These are phyloP conservation scores for Ptychoptera albimana DNA, from an alignment of 2,888 invertebrate species.

Conservation along the genomic window DNA sequence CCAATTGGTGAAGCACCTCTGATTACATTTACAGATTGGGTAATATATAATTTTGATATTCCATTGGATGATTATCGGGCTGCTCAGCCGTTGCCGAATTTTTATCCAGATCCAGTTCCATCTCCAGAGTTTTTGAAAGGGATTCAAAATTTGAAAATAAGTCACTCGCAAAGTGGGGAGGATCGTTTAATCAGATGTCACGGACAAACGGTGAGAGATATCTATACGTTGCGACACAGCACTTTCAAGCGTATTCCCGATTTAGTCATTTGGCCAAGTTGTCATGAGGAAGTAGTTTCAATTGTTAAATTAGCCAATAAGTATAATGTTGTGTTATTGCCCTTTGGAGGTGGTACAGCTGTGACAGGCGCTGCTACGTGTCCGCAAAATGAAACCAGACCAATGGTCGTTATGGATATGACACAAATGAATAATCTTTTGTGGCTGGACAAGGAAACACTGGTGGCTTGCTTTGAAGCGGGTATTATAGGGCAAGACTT, in stretches of 20 bases:
- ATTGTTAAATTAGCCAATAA: conserved; percentile 61
- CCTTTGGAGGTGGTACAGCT: conserved; percentile 89
- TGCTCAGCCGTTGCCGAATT: conserved; percentile 38
- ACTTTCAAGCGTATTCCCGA: conserved; percentile 78
- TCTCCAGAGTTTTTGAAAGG: conserved; percentile 42
- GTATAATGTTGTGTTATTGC: conserved; percentile 69
- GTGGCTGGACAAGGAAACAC: conserved; percentile 79
- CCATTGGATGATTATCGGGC: conserved; percentile 32
- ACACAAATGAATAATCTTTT: conserved; percentile 90
- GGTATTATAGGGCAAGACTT: conserved; percentile 92
- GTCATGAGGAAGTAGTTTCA: conserved; percentile 66
- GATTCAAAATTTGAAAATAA: conserved; percentile 36
- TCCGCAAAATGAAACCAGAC: conserved; percentile 56
- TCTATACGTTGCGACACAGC: conserved; percentile 58
- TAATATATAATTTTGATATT: conserved; percentile 52
- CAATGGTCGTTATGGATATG: conserved; percentile 83
- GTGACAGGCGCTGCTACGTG: conserved; percentile 81
- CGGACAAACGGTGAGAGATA: conserved; percentile 86
- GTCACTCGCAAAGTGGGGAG: conserved; percentile 54
- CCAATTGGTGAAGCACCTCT: conserved; percentile 49
- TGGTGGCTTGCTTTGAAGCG: conserved; percentile 68
- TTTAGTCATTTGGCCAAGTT: conserved; percentile 80
- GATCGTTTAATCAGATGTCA: conserved; percentile 80
- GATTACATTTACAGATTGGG: conserved; percentile 72
- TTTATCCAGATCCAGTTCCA: conserved; percentile 50